Conservation (phyloP, 1,140 invertebrate species). For the Neuroterus valhalla region DNA sequence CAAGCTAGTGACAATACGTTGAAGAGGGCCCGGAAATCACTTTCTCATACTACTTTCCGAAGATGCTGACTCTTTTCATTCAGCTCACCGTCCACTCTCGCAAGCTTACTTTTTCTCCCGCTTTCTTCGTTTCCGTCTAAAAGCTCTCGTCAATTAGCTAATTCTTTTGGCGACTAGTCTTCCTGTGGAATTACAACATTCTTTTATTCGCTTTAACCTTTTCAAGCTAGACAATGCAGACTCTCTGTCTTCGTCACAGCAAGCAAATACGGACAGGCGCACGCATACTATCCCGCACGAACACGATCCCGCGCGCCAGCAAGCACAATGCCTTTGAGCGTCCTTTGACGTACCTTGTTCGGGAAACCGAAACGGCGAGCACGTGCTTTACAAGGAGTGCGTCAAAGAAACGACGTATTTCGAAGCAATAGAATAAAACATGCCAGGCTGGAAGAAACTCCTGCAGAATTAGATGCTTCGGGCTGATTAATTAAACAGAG, state of each 20-base stretch:
- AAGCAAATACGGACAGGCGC: conserved; percentile 48
- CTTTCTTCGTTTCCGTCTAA: conserved; percentile 31
- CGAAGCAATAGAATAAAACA: conserved; percentile 43
- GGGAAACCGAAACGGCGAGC: conserved; percentile 50
- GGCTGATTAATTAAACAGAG: conserved; percentile 10
- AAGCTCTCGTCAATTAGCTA: conserved; percentile 50
- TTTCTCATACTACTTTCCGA: not conserved
- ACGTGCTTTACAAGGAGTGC: conserved; percentile 44
- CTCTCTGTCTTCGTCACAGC: conserved; percentile 37
- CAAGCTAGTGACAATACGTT: not conserved
- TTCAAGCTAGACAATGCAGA: conserved; percentile 48
- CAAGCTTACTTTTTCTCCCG: not conserved
- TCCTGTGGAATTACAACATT: conserved; percentile 48
- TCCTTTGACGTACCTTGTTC: conserved; percentile 53
- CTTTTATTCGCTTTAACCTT: conserved; percentile 55
- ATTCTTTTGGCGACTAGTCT: conserved; percentile 48
- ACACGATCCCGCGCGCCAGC: conserved; percentile 50
- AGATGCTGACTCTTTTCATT: not conserved
- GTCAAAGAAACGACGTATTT: conserved; percentile 32
- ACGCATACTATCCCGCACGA: conserved; percentile 45
- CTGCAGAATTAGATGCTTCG: not conserved
- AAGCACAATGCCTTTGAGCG: conserved; percentile 54
- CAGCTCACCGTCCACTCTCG: not conserved
- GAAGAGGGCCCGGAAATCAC: not conserved
- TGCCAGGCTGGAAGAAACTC: not conserved